Evolutionary conservation across 2,797 vertebrate genomes (phyloP), one percentile per base, ranked within the genome.

Genomic region (Sebastes goodei): DNA sequence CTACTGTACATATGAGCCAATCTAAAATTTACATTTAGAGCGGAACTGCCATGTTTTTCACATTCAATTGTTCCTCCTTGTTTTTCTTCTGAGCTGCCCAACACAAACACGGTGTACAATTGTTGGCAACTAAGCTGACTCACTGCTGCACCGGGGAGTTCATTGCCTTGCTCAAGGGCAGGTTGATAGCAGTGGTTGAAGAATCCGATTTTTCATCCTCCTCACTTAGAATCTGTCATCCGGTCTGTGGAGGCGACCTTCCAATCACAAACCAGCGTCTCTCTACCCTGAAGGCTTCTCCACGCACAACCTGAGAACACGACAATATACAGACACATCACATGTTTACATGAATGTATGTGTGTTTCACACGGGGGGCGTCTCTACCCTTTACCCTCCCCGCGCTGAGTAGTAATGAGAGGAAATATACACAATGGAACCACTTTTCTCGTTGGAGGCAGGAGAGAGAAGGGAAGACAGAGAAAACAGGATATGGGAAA

Each of bases 341-440:
- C 11, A 5, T 73, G 59, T 85, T 74, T 63, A 62, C 78, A 27
- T 67, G 30, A 2, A 53, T 74, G 71, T 65, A 25, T 69, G 52
- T 68, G 46, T 25, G 67, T 68, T 25, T 66, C 53, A 42, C 66
- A 60, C 42, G 2, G 30, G 42, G 76, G 71, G 32, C 62, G 29
- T 76, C 38, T 78, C 30, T 38, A 69, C 59, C 75, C 75, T 83
- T 53, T 85, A 74, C 20, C 80, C 75, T 80, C 59, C 72, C 55
- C 21, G 21, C 72, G 60, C 65, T 15, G 59, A 78, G 66, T 71
- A 76, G 88, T 88, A 89, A 85, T 82, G 71, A 81, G 38, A 81
- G 86, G 81, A 88, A 91, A 90, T 83, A 83, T 35, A 85, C 82
- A 88, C 78, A 88, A 88, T 86, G 67, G 75, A 57, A 68, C 81